A percentile compares a stretch with the other conserved stretches of the same genome.
phyloP scores from a whole-genome alignment of 1,140 invertebrate species.

The Procambarus clarkii region DNA sequence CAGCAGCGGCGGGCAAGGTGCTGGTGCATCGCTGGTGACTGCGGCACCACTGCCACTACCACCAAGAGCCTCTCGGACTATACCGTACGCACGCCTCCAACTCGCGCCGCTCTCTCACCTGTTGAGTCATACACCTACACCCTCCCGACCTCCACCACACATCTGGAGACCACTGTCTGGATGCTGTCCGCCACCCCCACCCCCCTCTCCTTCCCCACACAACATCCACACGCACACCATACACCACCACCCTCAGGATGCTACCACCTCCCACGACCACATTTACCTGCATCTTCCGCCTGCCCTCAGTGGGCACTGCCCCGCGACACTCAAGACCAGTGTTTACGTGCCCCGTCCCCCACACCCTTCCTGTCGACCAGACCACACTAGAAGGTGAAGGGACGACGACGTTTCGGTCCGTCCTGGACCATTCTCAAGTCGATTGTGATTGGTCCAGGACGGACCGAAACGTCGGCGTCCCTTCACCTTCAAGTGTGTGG shows the following conservation, averaged over 20 bases:
- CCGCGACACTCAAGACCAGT: neutral
- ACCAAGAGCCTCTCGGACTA: neutral
- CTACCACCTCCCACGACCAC: too few species aligned
- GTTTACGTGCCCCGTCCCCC: neutral
- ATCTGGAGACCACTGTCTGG: neutral
- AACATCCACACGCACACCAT: neutral
- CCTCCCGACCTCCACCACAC: slow-evolving; percentile 16
- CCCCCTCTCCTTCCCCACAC: too few species aligned
- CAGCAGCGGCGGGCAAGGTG: slow-evolving; percentile 4
- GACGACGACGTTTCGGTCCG: too few species aligned
- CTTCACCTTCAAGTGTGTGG: too few species aligned
- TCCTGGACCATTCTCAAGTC: too few species aligned
- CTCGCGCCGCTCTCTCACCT: slow-evolving; percentile 50
- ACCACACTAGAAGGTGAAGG: too few species aligned
- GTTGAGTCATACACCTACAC: slow-evolving; percentile 47
- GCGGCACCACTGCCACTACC: slow-evolving; percentile 21
- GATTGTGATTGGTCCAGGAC: too few species aligned
- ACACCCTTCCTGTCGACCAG: neutral
- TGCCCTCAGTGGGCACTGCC: neutral
- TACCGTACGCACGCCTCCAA: slow-evolving; percentile 1
- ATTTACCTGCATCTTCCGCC: too few species aligned
- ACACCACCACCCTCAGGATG: too few species aligned
- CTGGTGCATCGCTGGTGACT: slow-evolving; percentile 9
- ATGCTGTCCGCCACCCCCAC: neutral
- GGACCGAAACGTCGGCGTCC: too few species aligned